Conservation (phyloP, 1,140 invertebrate species). For the Plutomurus gul region DNA sequence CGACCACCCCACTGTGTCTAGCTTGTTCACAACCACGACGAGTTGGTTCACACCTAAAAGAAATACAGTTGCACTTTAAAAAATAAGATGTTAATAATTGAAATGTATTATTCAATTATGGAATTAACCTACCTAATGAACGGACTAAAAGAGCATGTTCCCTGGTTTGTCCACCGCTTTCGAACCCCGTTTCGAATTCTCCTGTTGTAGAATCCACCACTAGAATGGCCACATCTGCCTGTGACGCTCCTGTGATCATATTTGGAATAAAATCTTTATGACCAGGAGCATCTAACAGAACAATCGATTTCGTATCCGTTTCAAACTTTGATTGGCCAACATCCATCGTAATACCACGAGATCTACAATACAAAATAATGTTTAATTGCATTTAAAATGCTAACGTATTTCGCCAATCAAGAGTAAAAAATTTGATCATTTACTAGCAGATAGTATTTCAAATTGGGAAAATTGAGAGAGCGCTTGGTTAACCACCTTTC, state of each 20-base stretch:
- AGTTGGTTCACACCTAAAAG: constrained; percentile 77
- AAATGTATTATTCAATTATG: not conserved
- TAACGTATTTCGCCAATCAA: no score
- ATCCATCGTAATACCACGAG: constrained; percentile 94
- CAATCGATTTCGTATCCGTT: constrained; percentile 81
- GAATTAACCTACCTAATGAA: constrained; percentile 72
- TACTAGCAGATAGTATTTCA: no score
- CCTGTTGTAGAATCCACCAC: constrained; percentile 92
- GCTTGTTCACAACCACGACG: constrained; percentile 82
- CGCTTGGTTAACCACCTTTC: constrained; percentile 69
- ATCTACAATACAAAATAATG: constrained; percentile 58
- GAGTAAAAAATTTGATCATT: no score
- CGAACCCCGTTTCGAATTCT: constrained; percentile 99
- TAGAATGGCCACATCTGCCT: constrained; percentile 94
- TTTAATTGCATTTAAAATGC: not conserved
- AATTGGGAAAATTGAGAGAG: not conserved
- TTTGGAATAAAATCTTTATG: constrained; percentile 99
- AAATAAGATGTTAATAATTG: not conserved
- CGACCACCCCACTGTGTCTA: constrained; percentile 80
- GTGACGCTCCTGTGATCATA: constrained; percentile 96
- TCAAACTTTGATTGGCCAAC: constrained; percentile 92
- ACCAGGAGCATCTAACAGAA: constrained; percentile 93
- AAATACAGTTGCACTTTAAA: constrained; percentile 5
- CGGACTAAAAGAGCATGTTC: constrained; percentile 94
- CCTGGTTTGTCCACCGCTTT: constrained; percentile 93